Evolutionary conservation across 2,888 invertebrate species (phyloP).

Genomic region (Rotaria magnacalcarata): DNA sequence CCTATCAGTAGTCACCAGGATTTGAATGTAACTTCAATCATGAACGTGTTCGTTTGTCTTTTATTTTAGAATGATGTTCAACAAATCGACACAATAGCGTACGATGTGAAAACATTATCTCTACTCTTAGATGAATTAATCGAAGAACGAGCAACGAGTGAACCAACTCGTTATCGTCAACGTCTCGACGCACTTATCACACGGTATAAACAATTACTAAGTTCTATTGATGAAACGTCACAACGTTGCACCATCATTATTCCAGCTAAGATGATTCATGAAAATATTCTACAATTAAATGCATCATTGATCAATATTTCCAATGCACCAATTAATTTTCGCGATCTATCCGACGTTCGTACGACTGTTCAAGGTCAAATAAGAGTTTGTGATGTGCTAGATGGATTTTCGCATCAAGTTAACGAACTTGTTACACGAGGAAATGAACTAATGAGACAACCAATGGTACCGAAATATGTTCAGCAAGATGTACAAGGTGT

Average conservation of each 20-base stretch:
- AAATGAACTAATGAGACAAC: not conserved
- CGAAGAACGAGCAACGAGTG: not conserved
- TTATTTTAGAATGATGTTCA: not conserved
- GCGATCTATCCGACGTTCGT: conserved; percentile 10
- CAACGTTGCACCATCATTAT: not conserved
- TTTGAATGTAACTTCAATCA: too few species aligned
- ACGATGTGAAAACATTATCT: not conserved
- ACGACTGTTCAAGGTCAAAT: not conserved
- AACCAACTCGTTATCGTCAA: conserved; percentile 2
- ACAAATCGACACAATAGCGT: not conserved
- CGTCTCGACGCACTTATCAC: not conserved
- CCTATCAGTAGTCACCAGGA: too few species aligned
- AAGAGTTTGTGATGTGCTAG: not conserved
- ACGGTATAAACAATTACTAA: conserved; percentile 3
- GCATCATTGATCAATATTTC: not conserved
- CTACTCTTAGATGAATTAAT: not conserved
- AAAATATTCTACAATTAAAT: not conserved
- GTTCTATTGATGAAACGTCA: not conserved
- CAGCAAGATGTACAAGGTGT: conserved; percentile 22
- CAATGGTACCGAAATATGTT: not conserved
- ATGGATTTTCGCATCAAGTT: not conserved
- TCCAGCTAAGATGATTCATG: conserved; percentile 15
- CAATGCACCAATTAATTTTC: conserved; percentile 3
- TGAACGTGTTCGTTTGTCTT: too few species aligned
- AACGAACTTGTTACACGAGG: not conserved